Base-by-base conservation (phyloP, 2,797 vertebrate species). In the Pipistrellus kuhlii region DNA sequence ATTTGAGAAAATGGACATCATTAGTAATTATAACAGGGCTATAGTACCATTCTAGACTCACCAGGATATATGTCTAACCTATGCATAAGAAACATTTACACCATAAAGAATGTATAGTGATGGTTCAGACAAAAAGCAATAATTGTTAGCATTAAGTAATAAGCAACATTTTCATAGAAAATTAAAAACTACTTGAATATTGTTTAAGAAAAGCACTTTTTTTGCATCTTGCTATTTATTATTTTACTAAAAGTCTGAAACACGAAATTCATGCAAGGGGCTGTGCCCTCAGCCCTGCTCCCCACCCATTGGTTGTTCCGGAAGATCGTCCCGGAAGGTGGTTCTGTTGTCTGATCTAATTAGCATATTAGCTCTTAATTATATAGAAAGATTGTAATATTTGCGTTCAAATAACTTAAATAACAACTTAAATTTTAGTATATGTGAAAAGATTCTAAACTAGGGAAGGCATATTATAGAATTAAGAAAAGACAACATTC, bases 401-500 rank as follows among this genome's bases (percentile, higher is more conserved):
- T 55, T 80, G 9, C 41, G 55, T 57, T 48, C 75, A 92, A 86
- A 44, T 86, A 64, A 48, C 82, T 75, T 75, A 59, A 82, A 21
- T 20, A 81, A 82, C 64, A 90, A 73, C 23, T 80, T 11, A 44
- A 38, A 77, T 77, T 96, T 21, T 88, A 66, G 62, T 48, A 38
- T 13, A 27, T 13, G 3, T 57, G 72, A 62, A 85, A 92, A 71
- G 64, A 7, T 91, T 4, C 35, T 82, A 5, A n/a, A 21, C 17
- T 46, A 14, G 35, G 8, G 15, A 38, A 69, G 6, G 8, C n/a
- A 23, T 94, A 41, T 62, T 75, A 10, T 73, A 75, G 69, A 73
- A 71, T 59, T 7, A 69, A n/a, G 6, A 78, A 46, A 8, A 62
- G 13, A 82, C 41, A 35, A 27, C 17, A 69, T 84, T 48, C 32